Conservation (phyloP, 2,113 vertebrate species). For the Eudorcas thomsonii region DNA sequence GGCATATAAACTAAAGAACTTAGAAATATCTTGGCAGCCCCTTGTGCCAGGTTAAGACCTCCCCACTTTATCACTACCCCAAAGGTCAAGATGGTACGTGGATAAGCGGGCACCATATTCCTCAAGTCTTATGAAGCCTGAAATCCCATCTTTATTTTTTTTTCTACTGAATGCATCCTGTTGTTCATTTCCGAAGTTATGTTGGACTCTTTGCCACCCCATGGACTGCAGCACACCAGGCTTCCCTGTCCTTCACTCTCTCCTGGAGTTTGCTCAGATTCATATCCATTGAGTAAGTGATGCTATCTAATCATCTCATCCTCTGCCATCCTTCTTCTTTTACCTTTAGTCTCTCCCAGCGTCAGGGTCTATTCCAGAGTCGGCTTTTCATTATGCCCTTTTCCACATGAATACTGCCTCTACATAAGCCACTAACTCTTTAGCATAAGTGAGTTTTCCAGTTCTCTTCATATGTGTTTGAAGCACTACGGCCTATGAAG, state of each 20-base stretch:
- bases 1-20: background rate
- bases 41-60: background rate
- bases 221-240: background rate
- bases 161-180: background rate
- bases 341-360: background rate
- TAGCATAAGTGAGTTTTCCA: background rate
- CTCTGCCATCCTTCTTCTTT: background rate
- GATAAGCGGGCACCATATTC: rapidly evolving
- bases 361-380: background rate
- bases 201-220: rapidly evolving
- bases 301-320: background rate
- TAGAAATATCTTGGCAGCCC: background rate
- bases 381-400: background rate
- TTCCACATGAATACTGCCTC: background rate
- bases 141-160: background rate
- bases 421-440: background rate
- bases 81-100: rapidly evolving
- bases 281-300: background rate
- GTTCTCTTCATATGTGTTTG: background rate
- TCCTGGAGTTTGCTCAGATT: background rate
- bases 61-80: too few species aligned
- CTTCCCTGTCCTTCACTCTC: background rate
- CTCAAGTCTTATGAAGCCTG: background rate
- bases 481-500: background rate
- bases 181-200: background rate